Conservation (phyloP, 2,888 invertebrate species). For the Eustalomyia histrio region DNA sequence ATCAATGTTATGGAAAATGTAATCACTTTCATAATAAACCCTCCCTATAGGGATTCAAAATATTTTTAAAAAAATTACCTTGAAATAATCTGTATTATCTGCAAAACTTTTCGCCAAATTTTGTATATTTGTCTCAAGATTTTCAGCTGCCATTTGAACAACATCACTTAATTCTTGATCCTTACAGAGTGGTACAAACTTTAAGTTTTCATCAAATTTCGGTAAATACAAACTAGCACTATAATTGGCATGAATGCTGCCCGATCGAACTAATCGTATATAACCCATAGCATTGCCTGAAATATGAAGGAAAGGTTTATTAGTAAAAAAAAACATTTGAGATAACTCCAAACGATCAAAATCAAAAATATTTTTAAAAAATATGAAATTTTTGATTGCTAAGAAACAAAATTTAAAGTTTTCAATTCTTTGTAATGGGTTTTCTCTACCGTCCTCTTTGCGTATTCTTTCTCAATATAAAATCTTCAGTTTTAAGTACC, state of each 20-base stretch:
- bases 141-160: constrained; percentile 84
- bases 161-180: constrained; percentile 82
- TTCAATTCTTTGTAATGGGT: too few relatives aligned
- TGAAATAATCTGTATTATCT: constrained; percentile 79
- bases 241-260: constrained; percentile 94
- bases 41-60: not conserved
- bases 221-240: constrained; percentile 95
- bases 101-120: constrained; percentile 91
- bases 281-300: constrained; percentile 94
- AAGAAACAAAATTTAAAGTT: too few relatives aligned
- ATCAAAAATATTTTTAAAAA: too few relatives aligned
- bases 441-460: too few relatives aligned
- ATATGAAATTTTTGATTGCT: too few relatives aligned
- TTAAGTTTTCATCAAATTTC: constrained; percentile 84
- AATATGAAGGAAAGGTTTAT: constrained; percentile 68
- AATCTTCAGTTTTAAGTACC: too few relatives aligned
- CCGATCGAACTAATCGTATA: constrained; percentile 95
- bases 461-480: too few relatives aligned
- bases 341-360: too few relatives aligned
- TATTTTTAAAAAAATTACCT: constrained; percentile 67
- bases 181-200: constrained; percentile 84
- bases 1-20: too few relatives aligned
- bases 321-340: not conserved
- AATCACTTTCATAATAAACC: too few relatives aligned
- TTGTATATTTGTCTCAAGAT: constrained; percentile 88